phyloP scores from a whole-genome alignment of 2,113 vertebrate species.

The Hypocryptadius cinnamomeus region DNA sequence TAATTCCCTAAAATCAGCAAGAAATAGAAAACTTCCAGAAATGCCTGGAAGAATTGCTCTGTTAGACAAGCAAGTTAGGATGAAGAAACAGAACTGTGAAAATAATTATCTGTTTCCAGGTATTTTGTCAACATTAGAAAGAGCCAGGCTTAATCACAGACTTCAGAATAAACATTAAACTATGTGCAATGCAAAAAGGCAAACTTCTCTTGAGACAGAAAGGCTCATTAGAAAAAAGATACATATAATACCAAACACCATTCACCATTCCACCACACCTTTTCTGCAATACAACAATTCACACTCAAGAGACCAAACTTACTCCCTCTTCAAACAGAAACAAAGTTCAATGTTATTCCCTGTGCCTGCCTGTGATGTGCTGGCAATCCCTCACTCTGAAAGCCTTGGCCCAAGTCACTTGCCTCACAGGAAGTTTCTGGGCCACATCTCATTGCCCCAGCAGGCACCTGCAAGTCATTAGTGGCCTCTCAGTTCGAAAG shows the following conservation, averaged over 20 bases:
- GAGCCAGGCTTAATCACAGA: not conserved
- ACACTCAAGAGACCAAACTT: not conserved
- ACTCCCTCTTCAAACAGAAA: not conserved
- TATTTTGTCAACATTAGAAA: not conserved
- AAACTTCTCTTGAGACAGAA: not conserved
- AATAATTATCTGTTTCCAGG: not conserved
- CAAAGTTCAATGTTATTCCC: not conserved
- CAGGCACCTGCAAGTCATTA: not conserved
- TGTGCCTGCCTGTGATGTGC: not conserved
- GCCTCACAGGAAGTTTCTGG: not conserved
- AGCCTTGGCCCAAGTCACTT: not conserved
- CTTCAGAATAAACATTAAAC: not conserved
- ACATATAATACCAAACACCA: not conserved
- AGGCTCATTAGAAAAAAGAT: not conserved
- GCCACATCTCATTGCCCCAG: not conserved
- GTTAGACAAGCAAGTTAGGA: not conserved
- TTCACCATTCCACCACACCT: not conserved
- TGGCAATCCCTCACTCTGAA: not conserved
- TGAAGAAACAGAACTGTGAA: not conserved
- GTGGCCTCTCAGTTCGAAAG: not conserved
- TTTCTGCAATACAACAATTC: not conserved
- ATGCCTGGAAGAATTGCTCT: not conserved
- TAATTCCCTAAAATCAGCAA: not conserved
- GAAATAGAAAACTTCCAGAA: not conserved
- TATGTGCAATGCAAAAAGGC: not conserved